phyloP scores from a whole-genome alignment of 2,888 invertebrate genomes.

The Embidobia sp. region DNA sequence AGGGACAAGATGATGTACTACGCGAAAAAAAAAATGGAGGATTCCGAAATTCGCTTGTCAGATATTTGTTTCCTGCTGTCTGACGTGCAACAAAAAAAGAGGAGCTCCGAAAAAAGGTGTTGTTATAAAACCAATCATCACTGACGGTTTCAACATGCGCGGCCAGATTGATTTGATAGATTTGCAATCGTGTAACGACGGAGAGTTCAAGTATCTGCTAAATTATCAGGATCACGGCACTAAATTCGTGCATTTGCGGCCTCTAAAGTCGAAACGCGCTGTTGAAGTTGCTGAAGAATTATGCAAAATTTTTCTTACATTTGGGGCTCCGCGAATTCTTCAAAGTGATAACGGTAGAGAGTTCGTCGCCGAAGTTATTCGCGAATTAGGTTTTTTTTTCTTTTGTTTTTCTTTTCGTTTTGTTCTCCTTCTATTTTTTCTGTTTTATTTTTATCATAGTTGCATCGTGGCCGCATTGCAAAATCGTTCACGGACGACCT shows the following conservation, averaged over 20 bases:
- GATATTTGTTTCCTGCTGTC: conserved; percentile 54
- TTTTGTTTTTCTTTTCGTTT: not conserved
- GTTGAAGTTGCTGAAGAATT: conserved; percentile 70
- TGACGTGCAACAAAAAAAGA: conserved; percentile 57
- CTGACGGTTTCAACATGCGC: conserved; percentile 70
- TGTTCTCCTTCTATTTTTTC: too few relatives aligned
- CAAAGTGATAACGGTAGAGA: conserved; percentile 68
- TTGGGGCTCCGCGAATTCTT: conserved; percentile 63
- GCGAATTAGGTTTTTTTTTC: conserved; percentile 43
- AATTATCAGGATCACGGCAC: conserved; percentile 75
- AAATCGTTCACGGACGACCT: conserved; percentile 16
- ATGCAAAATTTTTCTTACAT: conserved; percentile 46
- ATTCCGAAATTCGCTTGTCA: conserved; percentile 43
- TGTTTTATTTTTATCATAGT: too few relatives aligned
- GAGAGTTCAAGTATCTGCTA: conserved; percentile 75
- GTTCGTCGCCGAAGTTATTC: conserved; percentile 67
- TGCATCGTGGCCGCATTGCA: conserved; percentile 22
- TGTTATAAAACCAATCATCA: conserved; percentile 70
- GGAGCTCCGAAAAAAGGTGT: conserved; percentile 59
- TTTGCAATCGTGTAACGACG: conserved; percentile 71
- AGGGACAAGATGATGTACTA: too few relatives aligned
- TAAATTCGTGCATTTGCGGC: conserved; percentile 74
- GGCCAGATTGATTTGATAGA: conserved; percentile 75
- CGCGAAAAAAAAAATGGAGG: too few relatives aligned
- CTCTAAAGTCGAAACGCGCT: conserved; percentile 70